Base-by-base conservation (phyloP, 1,140 invertebrate species). In the Apis cerana region DNA sequence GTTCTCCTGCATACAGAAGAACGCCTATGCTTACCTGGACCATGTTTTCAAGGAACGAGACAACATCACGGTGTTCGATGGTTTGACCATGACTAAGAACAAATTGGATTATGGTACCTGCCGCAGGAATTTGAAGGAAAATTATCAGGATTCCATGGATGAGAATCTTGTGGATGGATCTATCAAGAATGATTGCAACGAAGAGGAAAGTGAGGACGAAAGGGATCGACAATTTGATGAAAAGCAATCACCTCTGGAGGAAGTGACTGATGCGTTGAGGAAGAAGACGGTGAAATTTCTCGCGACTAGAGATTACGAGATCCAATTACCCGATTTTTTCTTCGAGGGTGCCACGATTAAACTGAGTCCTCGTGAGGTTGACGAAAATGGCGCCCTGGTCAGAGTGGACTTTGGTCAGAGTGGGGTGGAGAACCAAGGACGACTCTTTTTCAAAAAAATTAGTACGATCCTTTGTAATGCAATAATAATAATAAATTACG, bases 1-100 rank as follows among this genome's bases (percentile, higher is more conserved):
- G 62, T 95, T 97, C 87, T 95, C 95, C 62, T 97, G 97, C 88
- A 96, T 97, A 50, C 96, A 97, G 88, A 97, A 96, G 84, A 97
- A 96, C 87, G 95, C 97, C 10, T 96, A 96, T 87, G 93, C 94
- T 15, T 97, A 96, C 89, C 89, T 97, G 65, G 95, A 97, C 78
- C 94, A 95, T 19, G 95, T 95, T 33, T 94, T 97, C 52, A 94
- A 95, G 64, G 94, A 95, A 54, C 93, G 93, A 62, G 95, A 95
- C 83, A 97, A 97, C 89, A 94, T 97, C 12, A 96, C 96, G 54
- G 93, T 97, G 0, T 96, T 96, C n/a, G 95, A 96, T 89, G 96
- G 96, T 82, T 90, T 97, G n/a, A 95, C 95, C 75, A 96, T 97
- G 89, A 95, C 94, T 70, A 96, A 95, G 89, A 97, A 97, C 90